Base-by-base conservation (phyloP, 2,797 vertebrate species). In the Podargus strigoides region DNA sequence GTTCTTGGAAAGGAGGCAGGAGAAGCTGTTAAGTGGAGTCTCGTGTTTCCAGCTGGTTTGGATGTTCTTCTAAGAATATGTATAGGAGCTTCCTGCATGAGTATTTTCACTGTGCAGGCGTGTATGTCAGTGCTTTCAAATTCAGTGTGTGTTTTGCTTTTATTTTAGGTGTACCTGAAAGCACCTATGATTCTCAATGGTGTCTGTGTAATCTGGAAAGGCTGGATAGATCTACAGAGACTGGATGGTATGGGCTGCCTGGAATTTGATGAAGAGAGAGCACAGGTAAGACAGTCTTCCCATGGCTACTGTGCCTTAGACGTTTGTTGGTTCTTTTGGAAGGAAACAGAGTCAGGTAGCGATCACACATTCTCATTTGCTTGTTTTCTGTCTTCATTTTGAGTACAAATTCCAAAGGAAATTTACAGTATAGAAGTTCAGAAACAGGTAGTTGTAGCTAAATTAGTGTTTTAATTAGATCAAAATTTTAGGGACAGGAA, bases 161-260 rank as follows among this genome's bases (percentile, higher is more conserved):
- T 79, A 39, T 92, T 97, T 68, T 97, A 99, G 99, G 99, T 99
- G 52, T 98, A 99, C 95, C 97, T 99, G 96, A 99, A 99, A 95
- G 99, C 99, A 46, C 99, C 99, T 26, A 99, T 99, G 99, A 99
- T 99, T 97, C 97, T 99, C 92, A 99, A 99, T 60, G 99, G 99
- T 47, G 99, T 99, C 88, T 99, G 99, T 98, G 99, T 99, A 95
- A 99, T 99, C 93, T 99, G 99, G 99, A 99, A 98, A 97, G 99
- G 99, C 95, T 99, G 99, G 99, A 99, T 99, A 85, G 99, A 99
- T 97, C 98, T 99, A 47, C 99, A 99, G 97, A 98, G 99, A 95
- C 97, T 99, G 97, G 99, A 99, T 93, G 99, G 99, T 94, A 99
- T 99, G 99, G 99, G 99, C 80, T 99, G 98, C 97, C 98, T 99